These are phyloP conservation scores for Umimayanthus kanabou DNA, from an alignment of 92 coral and sea anemone genomes.

Conservation along the genomic window DNA sequence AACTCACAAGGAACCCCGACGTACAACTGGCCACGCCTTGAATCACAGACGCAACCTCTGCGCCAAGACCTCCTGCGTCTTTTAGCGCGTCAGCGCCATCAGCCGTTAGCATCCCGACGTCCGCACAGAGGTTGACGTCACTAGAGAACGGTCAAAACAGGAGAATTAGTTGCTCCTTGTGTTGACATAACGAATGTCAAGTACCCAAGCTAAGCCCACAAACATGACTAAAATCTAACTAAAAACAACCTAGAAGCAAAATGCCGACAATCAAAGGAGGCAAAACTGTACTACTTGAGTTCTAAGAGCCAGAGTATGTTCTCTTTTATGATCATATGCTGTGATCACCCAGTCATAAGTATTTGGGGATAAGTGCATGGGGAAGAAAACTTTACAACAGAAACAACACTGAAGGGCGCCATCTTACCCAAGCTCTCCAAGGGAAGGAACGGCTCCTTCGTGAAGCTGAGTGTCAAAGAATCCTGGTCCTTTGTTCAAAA, in stretches of 20 bases:
- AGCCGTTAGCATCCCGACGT: conserved; percentile 19
- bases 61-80: conserved; percentile 75
- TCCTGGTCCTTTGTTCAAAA: conserved; percentile 47
- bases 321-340: neutral
- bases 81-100: conserved; percentile 63
- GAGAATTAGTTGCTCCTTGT: neutral
- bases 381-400: neutral
- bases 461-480: conserved; percentile 26
- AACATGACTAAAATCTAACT: neutral
- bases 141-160: neutral
- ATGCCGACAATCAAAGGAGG: too few relatives aligned
- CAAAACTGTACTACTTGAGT: neutral
- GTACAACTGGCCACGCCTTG: conserved; percentile 77
- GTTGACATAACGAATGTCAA: neutral
- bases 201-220: neutral
- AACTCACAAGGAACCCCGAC: conserved; percentile 88
- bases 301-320: neutral
- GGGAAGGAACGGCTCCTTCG: conserved; percentile 13
- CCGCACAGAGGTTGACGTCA: neutral
- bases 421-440: conserved; percentile 8
- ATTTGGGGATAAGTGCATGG: too few relatives aligned
- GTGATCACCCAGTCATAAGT: neutral
- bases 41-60: conserved; percentile 79
- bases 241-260: neutral
- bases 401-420: neutral